phyloP scores from a whole-genome alignment of 2,888 invertebrate genomes.

The Taphrorychus bicolor region DNA sequence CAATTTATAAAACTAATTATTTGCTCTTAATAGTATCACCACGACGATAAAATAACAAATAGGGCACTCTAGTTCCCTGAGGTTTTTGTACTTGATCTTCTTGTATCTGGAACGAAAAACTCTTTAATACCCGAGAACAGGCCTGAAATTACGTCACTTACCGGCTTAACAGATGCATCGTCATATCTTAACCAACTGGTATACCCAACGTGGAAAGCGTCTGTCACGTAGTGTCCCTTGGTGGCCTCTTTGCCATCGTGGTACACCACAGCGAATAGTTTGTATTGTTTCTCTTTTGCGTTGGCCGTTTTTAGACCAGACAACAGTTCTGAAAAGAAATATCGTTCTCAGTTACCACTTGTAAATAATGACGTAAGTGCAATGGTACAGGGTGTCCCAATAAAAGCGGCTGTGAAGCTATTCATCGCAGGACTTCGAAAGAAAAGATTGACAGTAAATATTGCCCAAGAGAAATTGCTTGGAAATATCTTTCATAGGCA shows the following conservation, averaged over 20 bases:
- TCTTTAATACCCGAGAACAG: too few species aligned
- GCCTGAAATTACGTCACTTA: conserved; percentile 25
- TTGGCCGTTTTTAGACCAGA: conserved; percentile 80
- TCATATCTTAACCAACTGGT: conserved; percentile 94
- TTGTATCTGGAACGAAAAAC: conserved; percentile 59
- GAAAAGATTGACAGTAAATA: neutral
- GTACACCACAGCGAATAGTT: conserved; percentile 94
- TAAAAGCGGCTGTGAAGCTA: too few species aligned
- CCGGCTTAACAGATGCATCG: conserved; percentile 83
- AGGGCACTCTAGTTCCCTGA: conserved; percentile 88
- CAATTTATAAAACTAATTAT: conserved; percentile 42
- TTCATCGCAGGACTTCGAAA: too few species aligned
- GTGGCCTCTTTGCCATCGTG: conserved; percentile 95
- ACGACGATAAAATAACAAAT: conserved; percentile 91
- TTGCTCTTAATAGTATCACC: conserved; percentile 66
- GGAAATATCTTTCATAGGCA: too few species aligned
- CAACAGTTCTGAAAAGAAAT: conserved; percentile 78
- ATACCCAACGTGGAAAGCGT: conserved; percentile 90
- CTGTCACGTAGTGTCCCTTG: conserved; percentile 95
- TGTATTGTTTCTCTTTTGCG: conserved; percentile 84
- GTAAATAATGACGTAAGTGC: conserved; percentile 27
- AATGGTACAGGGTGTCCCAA: neutral
- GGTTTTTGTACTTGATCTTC: conserved; percentile 85
- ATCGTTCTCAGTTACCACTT: too few species aligned
- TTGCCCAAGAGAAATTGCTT: too few species aligned